These are phyloP conservation scores for Phaethon lepturus DNA, from an alignment of 2,113 vertebrate genomes.

Conservation along the genomic window DNA sequence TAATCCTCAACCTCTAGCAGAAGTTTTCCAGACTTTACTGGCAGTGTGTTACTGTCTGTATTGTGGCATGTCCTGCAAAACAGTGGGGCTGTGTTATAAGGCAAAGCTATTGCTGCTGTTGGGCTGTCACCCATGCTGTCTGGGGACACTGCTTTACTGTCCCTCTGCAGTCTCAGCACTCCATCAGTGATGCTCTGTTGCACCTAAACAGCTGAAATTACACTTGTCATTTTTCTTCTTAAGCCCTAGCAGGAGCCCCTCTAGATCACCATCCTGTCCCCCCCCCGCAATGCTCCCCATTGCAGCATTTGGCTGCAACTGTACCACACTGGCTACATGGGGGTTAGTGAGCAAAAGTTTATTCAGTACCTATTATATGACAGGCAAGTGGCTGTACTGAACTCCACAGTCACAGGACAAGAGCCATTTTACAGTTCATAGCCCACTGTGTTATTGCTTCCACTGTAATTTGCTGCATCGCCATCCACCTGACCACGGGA, in stretches of 20 bases:
- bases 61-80: background rate
- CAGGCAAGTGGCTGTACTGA: background rate
- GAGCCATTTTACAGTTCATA: background rate
- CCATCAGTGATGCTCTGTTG: background rate
- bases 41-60: background rate
- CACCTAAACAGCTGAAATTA: background rate
- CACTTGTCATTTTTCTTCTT: background rate
- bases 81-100: no score
- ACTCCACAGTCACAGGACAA: background rate
- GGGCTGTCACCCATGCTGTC: background rate
- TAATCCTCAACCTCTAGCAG: background rate
- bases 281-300: background rate
- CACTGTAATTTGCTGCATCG: background rate
- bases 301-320: background rate
- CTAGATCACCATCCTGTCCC: no score
- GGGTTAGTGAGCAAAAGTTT: background rate
- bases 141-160: background rate
- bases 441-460: background rate
- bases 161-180: background rate
- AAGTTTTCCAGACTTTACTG: background rate
- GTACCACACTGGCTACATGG: background rate
- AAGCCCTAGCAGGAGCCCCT: background rate
- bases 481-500: background rate
- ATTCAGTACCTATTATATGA: background rate
- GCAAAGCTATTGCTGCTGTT: background rate